A percentile compares a stretch with the other conserved stretches of the same genome.
These are phyloP conservation scores for Parnassius orleans DNA, from an alignment of 2,888 invertebrate genomes.

Conservation along the genomic window DNA sequence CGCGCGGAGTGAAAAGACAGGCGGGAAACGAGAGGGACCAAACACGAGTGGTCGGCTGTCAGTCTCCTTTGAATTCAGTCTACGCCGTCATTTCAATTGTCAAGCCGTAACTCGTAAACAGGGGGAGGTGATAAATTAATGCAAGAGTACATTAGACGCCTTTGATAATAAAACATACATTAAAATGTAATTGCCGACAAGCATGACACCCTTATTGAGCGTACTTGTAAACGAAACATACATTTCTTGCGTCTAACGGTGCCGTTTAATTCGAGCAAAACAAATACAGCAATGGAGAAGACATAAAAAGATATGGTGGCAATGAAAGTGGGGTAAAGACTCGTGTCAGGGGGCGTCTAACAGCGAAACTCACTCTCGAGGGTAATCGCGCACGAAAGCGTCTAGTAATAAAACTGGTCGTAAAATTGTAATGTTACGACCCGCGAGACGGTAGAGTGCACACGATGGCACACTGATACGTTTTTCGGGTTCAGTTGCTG, in stretches of 20 bases:
- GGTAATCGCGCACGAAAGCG: slow-evolving; percentile 81
- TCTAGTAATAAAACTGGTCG: slow-evolving; percentile 78
- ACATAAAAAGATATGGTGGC: slow-evolving; percentile 38
- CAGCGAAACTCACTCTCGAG: slow-evolving; percentile 80
- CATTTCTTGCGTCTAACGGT: slow-evolving; percentile 39
- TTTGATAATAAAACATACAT: slow-evolving; percentile 78
- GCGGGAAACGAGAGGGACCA: slow-evolving; percentile 45
- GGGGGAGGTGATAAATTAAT: slow-evolving; percentile 77
- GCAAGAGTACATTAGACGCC: slow-evolving; percentile 75
- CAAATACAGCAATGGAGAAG: slow-evolving; percentile 49
- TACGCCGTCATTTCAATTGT: slow-evolving; percentile 76
- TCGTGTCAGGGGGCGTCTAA: slow-evolving; percentile 63
- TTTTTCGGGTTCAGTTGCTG: slow-evolving; percentile 63
- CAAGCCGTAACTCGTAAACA: slow-evolving; percentile 73
- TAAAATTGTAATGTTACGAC: slow-evolving; percentile 79
- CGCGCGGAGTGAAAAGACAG: slow-evolving; percentile 36
- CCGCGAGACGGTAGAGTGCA: slow-evolving; percentile 72
- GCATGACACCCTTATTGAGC: slow-evolving; percentile 37
- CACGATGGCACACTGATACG: slow-evolving; percentile 73
- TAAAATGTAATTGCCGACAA: slow-evolving; percentile 76
- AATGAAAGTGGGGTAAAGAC: slow-evolving; percentile 45
- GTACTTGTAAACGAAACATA: slow-evolving; percentile 25
- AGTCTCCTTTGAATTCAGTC: slow-evolving; percentile 59
- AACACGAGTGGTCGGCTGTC: slow-evolving; percentile 42
- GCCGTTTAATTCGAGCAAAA: slow-evolving; percentile 9